Evolutionary conservation across 2,113 vertebrate genomes (phyloP), one percentile per base, ranked within the genome.

Genomic region (Elachura formosa): DNA sequence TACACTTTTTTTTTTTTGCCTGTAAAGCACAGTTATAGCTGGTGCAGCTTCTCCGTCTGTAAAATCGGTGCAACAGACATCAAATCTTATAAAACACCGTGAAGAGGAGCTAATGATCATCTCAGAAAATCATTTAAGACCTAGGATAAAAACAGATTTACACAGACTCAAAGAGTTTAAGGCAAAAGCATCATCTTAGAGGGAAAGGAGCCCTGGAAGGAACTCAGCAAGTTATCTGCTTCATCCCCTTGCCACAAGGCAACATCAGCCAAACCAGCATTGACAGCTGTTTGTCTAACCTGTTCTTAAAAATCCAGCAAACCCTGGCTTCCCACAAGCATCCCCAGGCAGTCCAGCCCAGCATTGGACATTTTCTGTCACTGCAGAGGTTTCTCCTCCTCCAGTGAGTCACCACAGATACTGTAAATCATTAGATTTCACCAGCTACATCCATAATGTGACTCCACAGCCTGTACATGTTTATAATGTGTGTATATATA

Each of bases 251-350:
- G 77, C 93, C 95, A 91, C 3, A 1, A 94, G 93, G 92, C 78
- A 93, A 33, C 74, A 91, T 94, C 87, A 95, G 74, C 78, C 84
- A 96, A 94, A 96, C 17, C 41, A 82, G 29, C 66, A 15, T 59
- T 85, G 92, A 94, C 92, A 94, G 87, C 66, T 84, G 82, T 91
- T 93, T 91, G 84, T 91, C 92, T 73, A 93, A 95, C 92, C 81
- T 82, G 78, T 59, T 94, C 71, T 49, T 79, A 85, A 87, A 92
- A 87, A 24, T 16, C 16, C 45, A 76, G 81, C 52, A 89, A 79
- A 34, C 36, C 21, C 58, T 55, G 85, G 48, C 34, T 89, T 72
- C 28, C 52, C 62, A 79, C 54, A 72, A 72, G 78, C 20, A 1
- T 89, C 66, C 54, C 25, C 78, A 82, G 71, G 90, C 62, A 75